phyloP scores from a whole-genome alignment of 2,113 vertebrate species.

The Xenopus tropicalis region DNA sequence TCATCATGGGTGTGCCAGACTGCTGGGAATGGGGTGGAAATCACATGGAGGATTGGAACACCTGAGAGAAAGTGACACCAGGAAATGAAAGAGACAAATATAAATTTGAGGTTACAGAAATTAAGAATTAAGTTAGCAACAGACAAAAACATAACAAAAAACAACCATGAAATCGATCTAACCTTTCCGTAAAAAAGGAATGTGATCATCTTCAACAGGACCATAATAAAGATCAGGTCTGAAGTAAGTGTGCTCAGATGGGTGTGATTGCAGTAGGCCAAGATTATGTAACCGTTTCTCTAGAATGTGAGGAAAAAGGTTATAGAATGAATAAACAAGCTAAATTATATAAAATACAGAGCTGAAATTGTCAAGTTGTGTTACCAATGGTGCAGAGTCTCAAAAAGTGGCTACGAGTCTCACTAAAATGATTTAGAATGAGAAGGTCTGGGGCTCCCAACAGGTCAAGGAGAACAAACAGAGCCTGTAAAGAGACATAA shows the following conservation, averaged over 20 bases:
- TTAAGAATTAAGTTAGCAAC: neutral
- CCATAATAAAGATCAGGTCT: constrained; percentile 70
- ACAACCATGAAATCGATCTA: neutral
- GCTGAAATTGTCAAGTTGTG: neutral
- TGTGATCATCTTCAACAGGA: constrained; percentile 81
- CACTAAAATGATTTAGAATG: constrained; percentile 83
- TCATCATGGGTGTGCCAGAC: constrained; percentile 85
- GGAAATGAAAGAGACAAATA: neutral
- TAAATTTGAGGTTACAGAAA: neutral
- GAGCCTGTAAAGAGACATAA: constrained; percentile 62
- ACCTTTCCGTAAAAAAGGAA: constrained; percentile 84
- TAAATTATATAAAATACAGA: neutral
- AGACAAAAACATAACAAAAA: neutral
- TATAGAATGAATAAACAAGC: neutral
- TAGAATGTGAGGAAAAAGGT: constrained; percentile 43
- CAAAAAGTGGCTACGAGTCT: constrained; percentile 54
- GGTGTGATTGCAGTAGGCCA: constrained; percentile 69
- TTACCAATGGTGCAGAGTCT: constrained; percentile 12
- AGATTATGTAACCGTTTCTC: constrained; percentile 78
- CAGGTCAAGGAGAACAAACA: constrained; percentile 84
- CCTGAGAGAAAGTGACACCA: constrained; percentile 51
- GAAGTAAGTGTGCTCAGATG: constrained; percentile 77
- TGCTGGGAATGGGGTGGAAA: constrained; percentile 81
- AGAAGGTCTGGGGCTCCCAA: constrained; percentile 72
- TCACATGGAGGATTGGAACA: constrained; percentile 80